Evolutionary conservation across 1,140 invertebrate genomes (phyloP), one percentile per base, ranked within the genome.

Genomic region (Bicyclus anynana): DNA sequence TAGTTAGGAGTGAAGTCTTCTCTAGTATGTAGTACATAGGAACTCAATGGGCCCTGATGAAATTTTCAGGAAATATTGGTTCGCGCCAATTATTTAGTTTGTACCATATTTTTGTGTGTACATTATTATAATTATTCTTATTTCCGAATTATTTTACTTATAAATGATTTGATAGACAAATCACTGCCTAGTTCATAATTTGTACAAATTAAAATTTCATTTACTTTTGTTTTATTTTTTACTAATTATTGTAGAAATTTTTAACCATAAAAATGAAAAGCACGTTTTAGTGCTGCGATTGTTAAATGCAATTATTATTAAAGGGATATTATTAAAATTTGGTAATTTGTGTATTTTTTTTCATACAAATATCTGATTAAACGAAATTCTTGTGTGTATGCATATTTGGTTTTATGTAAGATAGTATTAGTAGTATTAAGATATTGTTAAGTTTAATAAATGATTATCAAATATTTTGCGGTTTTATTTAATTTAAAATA

Each of bases 261-360:
- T 13, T 49, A 56, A 50, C 26, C n/a, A 51, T 12, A 37, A 35
- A 14, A 16, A 40, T 49, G 6, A 62, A 52, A 51, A 74, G 80
- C 80, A 79, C 82, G 82, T 85, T 85, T 85, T 85, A 85, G 82
- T 84, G 82, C 82, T 80, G 58, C 50, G 60, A 65, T 57, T 61
- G 54, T 68, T 46, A 46, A 49, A 48, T 21, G 21, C 29, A 47
- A 26, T 58, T 48, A n/a, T n/a, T n/a, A n/a, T 26, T 57, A 57
- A 51, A 40, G 49, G 52, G 5, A 2, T 18, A 1, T 16, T 20
- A 5, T 12, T 10, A 40, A 16, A 6, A 44, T 44, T 6, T 18
- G 20, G 17, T 4, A 20, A 9, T 44, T 44, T 20, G 6, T 44
- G 12, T 20, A 44, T 7, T 5, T 44, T 2, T 10, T 5, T 17